Conservation (phyloP, 92 coral and sea anemone genomes). For the Epizoanthus ramosus region DNA sequence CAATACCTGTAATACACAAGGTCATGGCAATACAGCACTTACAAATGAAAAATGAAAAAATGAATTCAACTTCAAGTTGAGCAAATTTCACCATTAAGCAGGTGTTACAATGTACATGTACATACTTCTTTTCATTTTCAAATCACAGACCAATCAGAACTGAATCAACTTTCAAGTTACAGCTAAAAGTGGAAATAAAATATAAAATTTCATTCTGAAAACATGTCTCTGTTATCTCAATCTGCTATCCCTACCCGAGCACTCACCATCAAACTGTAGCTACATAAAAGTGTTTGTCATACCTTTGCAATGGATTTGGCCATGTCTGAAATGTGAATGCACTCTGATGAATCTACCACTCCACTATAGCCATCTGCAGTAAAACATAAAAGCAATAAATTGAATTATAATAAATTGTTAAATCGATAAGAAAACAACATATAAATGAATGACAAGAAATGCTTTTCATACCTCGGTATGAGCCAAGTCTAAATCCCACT, state of each 20-base stretch:
- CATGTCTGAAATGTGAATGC: conserved; percentile 85
- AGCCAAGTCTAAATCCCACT: conserved; percentile 92
- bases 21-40: too few relatives aligned
- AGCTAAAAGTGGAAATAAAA: too few relatives aligned
- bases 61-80: too few relatives aligned
- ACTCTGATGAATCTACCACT: conserved; percentile 87
- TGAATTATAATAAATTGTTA: background rate
- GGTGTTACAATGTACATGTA: too few relatives aligned
- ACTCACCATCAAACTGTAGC: background rate
- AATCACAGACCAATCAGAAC: background rate
- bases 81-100: too few relatives aligned
- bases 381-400: background rate
- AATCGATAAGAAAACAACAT: background rate
- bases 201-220: too few relatives aligned
- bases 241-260: background rate
- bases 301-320: conserved; percentile 83
- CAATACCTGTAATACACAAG: too few relatives aligned
- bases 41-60: too few relatives aligned
- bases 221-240: too few relatives aligned
- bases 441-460: background rate
- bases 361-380: conserved; percentile 90
- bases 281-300: background rate
- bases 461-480: conserved; percentile 77
- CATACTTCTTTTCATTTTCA: background rate
- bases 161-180: background rate